Evolutionary conservation across 2,797 vertebrate genomes (phyloP), one percentile per base, ranked within the genome.

Genomic region (Pseudomugil gertrudae): DNA sequence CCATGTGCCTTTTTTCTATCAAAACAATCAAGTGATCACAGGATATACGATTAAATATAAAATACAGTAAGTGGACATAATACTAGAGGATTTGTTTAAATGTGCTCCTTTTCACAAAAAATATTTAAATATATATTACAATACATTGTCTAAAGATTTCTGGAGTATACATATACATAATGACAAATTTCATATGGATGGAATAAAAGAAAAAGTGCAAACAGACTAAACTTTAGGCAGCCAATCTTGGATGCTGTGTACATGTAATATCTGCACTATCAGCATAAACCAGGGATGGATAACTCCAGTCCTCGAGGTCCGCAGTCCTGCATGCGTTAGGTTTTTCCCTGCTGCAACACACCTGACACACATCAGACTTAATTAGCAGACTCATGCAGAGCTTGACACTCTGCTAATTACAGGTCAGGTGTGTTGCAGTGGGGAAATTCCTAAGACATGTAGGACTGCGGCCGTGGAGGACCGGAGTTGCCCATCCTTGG

Each of bases 141-240:
- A 38, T 32, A 19, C 19, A 15, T 61, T 45, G 60, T 24, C 3
- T 21, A 47, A 23, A 50, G 2, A 15, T 24, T 70, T 63, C 2
- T 30, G 29, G n/a, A 61, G 23, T 64, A 9, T 5, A 54, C 47
- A 35, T 11, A 32, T n/a, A n/a, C n/a, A n/a, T n/a, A n/a, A n/a
- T n/a, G n/a, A n/a, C n/a, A n/a, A n/a, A n/a, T n/a, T 57, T 38
- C 9, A 80, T 45, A 5, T 57, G 63, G 75, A 84, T 15, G 33
- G 36, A 79, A 61, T 43, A 40, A 76, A 69, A 81, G 8, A 1
- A 76, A 76, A 67, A 81, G 81, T 80, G 76, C 69, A 72, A 65
- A 71, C 40, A 57, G 60, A 84, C 51, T 57, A 58, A 79, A 77
- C 48, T 60, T 24, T 2, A 57, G 58, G 26, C 38, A 73, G 63